Base-by-base conservation (phyloP, 2,797 vertebrate species). In the Spinus pinus region DNA sequence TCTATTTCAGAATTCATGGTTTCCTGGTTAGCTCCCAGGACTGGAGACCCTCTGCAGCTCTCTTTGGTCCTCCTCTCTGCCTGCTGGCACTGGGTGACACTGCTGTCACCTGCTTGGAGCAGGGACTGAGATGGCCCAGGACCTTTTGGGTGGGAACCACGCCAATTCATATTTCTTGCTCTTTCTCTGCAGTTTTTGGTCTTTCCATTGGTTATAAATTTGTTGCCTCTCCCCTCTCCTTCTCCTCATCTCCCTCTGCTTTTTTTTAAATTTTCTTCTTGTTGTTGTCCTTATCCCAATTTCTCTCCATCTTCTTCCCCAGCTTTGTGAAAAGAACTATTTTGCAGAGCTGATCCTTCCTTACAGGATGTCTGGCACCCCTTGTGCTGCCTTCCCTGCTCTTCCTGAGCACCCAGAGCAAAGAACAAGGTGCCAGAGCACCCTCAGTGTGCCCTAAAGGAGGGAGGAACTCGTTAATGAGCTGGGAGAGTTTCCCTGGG, bases 1-100 rank as follows among this genome's bases (percentile, higher is more conserved):
- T 66, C 94, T 87, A 21, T 80, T 86, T 81, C 10, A 75, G 93
- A 54, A 81, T 66, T 74, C 80, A n/a, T 51, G 23, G 49, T 70
- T 95, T 94, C 90, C 93, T 86, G 78, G 47, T 72, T 27, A 69
- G 39, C 57, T 91, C 35, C 62, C 30, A 1, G 42, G 3, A 27
- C 21, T 7, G 20, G 69, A 80, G 81, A 90, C 33, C 69, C 69
- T 78, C 56, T 18, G 49, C 2, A 19, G 37, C 44, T 51, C 16
- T 6, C 21, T 42, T 6, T 42, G 83, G 19, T 21, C 65, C 53
- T 57, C 33, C 47, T 54, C 37, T 14, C 62, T 81, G 35, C 31
- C 86, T 42, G 60, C 81, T 87, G 88, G 54, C 57, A 14, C 61
- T 3, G 31, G 23, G 75, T 28, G 72, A 33, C 84, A 21, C 3